A percentile compares a stretch with the other conserved stretches of the same genome.
Evolutionary conservation across 2,113 vertebrate genomes (phyloP).

Genomic region (Pelecanoides urinatrix): DNA sequence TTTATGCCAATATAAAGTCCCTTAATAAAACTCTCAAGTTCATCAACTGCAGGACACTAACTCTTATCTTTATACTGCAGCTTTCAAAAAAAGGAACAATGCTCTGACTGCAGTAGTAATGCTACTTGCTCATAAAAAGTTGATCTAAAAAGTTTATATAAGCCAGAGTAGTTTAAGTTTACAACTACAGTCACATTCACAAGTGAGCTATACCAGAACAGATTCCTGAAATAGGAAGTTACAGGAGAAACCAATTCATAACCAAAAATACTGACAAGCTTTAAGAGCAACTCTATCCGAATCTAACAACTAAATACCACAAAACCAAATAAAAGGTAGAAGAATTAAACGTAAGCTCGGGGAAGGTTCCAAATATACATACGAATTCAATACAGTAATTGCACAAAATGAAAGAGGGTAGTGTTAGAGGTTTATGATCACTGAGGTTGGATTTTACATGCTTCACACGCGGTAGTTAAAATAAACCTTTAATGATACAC

Average conservation of each 20-base stretch:
- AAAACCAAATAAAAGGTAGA: constrained; percentile 49
- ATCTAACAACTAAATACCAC: constrained; percentile 66
- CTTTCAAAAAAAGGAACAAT: constrained; percentile 29
- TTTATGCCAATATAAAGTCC: constrained; percentile 73
- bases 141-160: constrained; percentile 66
- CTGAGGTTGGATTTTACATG: constrained; percentile 60
- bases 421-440: constrained; percentile 57
- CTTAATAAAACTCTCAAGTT: constrained; percentile 67
- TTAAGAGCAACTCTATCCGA: constrained; percentile 37
- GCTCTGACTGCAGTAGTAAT: constrained; percentile 47
- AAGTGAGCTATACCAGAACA: constrained; percentile 47
- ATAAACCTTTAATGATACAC: constrained; percentile 31
- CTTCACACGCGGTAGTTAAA: constrained; percentile 54
- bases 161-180: constrained; percentile 57
- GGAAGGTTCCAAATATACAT: constrained; percentile 73
- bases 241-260: constrained; percentile 52
- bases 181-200: constrained; percentile 62
- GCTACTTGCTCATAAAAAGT: constrained; percentile 64
- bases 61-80: constrained; percentile 48
- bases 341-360: constrained; percentile 54
- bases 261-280: constrained; percentile 62
- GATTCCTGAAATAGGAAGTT: constrained; percentile 19
- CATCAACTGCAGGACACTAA: constrained; percentile 55
- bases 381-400: constrained; percentile 74
- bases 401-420: constrained; percentile 63